Conservation (phyloP, 1,140 invertebrate genomes). For the Solenopsis fugax region DNA sequence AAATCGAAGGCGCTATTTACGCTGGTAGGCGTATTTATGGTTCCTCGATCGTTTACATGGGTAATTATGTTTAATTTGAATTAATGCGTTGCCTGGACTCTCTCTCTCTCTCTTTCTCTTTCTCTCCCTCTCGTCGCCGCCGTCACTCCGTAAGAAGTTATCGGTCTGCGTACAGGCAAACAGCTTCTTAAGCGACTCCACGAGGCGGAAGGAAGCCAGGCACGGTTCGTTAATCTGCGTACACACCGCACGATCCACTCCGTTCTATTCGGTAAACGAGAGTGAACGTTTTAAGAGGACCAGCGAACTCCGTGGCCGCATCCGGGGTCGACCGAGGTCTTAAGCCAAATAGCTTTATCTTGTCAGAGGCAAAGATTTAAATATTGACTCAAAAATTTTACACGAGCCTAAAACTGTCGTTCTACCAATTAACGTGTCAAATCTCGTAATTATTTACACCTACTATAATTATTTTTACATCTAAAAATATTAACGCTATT, state of each 20-base stretch:
- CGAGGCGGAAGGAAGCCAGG: slow-evolving; percentile 65
- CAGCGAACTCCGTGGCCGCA: background rate
- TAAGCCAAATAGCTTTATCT: slow-evolving; percentile 4
- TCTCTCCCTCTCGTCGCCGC: background rate
- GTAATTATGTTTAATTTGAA: slow-evolving; percentile 73
- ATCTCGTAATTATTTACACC: background rate
- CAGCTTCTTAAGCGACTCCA: slow-evolving; percentile 69
- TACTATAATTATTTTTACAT: too few relatives aligned
- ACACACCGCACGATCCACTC: slow-evolving; percentile 61
- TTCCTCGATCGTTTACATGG: slow-evolving; percentile 67
- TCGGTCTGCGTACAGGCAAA: slow-evolving; percentile 67
- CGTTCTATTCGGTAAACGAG: slow-evolving; percentile 67
- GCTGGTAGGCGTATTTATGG: slow-evolving; percentile 63
- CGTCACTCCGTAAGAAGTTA: slow-evolving; percentile 63
- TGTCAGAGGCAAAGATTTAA: background rate
- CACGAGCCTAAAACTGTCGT: background rate
- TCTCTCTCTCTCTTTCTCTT: background rate
- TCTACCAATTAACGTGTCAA: background rate
- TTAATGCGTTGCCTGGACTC: slow-evolving; percentile 54
- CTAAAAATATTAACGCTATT: background rate
- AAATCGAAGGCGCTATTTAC: too few relatives aligned
- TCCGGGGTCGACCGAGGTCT: background rate
- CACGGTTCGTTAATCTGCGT: slow-evolving; percentile 74
- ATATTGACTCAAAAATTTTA: slow-evolving; percentile 1
- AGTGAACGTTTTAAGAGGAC: slow-evolving; percentile 55